These are phyloP conservation scores for Octomys mimax DNA, from an alignment of 2,797 vertebrate genomes.

Conservation along the genomic window DNA sequence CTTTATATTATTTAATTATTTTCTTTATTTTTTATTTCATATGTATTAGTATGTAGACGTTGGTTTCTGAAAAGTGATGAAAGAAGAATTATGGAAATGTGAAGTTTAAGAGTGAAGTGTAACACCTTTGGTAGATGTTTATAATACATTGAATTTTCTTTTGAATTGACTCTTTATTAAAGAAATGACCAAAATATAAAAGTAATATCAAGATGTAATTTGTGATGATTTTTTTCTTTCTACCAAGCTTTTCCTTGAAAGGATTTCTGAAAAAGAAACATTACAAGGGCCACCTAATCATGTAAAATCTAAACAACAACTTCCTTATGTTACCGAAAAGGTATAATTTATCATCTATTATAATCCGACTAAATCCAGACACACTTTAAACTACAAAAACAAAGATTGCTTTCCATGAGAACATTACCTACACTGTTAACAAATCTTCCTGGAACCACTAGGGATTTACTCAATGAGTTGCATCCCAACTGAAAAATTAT, in stretches of 20 bases:
- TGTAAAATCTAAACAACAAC: not conserved
- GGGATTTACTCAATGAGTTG: constrained; percentile 2
- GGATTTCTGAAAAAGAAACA: not conserved
- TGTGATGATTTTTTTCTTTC: not conserved
- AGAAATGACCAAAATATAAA: not conserved
- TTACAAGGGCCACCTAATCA: not conserved
- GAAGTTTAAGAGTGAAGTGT: not conserved
- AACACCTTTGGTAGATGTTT: not conserved
- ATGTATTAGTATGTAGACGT: constrained; percentile 31
- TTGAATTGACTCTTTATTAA: not conserved
- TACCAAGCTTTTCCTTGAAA: not conserved
- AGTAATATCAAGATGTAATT: not conserved
- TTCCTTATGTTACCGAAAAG: not conserved
- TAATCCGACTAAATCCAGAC: not conserved
- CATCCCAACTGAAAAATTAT: not conserved
- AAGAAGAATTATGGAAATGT: not conserved
- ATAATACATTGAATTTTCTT: not conserved
- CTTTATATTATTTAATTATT: not conserved
- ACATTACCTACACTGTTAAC: not conserved
- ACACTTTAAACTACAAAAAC: not conserved
- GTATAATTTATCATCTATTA: not conserved
- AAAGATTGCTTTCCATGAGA: not conserved
- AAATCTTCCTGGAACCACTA: not conserved
- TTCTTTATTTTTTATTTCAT: not conserved
- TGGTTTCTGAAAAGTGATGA: not conserved